Percentiles rank a stretch among this genome's conserved stretches.
Conservation (phyloP, 1,140 invertebrate genomes). For the Teleogryllus occipitalis region DNA sequence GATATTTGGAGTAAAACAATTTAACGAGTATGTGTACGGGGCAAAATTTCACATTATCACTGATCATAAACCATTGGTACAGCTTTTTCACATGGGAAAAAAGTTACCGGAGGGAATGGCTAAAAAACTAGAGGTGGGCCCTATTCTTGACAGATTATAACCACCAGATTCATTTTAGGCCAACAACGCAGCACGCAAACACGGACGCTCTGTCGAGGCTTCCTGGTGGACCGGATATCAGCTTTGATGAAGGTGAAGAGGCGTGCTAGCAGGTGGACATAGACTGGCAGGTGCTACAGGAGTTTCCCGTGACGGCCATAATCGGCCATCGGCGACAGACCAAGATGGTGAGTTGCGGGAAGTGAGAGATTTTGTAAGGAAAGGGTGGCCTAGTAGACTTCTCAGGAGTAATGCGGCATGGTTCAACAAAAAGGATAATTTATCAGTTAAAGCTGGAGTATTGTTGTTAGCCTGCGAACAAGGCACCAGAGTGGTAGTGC, state of each 20-base stretch:
- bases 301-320: neutral
- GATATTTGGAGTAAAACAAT: neutral
- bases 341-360: neutral
- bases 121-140: conserved; percentile 21
- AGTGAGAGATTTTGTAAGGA: neutral
- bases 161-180: conserved; percentile 21
- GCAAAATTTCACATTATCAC: neutral
- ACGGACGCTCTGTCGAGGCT: conserved; percentile 24
- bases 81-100: neutral
- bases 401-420: neutral
- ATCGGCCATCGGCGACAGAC: neutral
- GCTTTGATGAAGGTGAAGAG: no score
- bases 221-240: neutral
- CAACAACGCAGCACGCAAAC: conserved; percentile 20
- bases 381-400: neutral
- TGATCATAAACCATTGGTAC: neutral
- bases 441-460: conserved; percentile 10
- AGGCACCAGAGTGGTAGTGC: conserved; percentile 30
- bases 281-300: neutral
- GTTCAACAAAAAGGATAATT: neutral
- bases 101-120: neutral
- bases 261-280: neutral
- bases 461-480: conserved; percentile 7
- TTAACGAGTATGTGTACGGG: neutral
- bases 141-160: conserved; percentile 24